phyloP scores from a whole-genome alignment of 1,140 invertebrate species.

The Batillaria attramentaria region DNA sequence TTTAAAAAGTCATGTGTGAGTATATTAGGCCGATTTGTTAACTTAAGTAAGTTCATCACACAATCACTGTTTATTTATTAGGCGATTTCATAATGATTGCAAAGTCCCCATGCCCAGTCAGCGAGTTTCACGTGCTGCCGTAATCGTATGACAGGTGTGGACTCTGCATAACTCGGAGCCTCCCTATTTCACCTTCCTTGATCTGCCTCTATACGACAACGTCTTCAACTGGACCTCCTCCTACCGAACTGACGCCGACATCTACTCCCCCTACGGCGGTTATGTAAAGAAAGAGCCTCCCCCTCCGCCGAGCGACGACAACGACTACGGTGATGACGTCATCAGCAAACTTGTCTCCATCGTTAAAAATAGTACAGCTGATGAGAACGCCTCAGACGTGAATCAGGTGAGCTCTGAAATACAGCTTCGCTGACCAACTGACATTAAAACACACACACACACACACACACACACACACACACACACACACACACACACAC shows the following conservation, averaged over 20 bases:
- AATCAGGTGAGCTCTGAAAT: too few relatives aligned
- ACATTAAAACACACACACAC: too few relatives aligned
- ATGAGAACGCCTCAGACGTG: too few relatives aligned
- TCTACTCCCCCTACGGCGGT: slow-evolving; percentile 43
- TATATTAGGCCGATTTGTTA: neutral
- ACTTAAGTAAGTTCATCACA: neutral
- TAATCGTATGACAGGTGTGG: slow-evolving; percentile 47
- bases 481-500: too few relatives aligned
- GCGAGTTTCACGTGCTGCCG: too few relatives aligned
- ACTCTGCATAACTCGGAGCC: slow-evolving; percentile 50
- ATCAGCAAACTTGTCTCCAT: too few relatives aligned
- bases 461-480: too few relatives aligned
- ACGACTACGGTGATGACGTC: neutral
- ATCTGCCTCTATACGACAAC: slow-evolving; percentile 35
- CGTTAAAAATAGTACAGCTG: too few relatives aligned
- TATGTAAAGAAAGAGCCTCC: slow-evolving; percentile 12
- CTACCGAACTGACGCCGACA: slow-evolving; percentile 48
- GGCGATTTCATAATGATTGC: neutral
- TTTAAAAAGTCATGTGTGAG: too few relatives aligned
- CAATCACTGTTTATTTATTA: neutral
- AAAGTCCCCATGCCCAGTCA: neutral
- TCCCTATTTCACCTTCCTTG: slow-evolving; percentile 38
- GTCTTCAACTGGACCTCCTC: slow-evolving; percentile 57
- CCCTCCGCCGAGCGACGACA: neutral
- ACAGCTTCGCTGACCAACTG: too few relatives aligned